A percentile compares a stretch with the other conserved stretches of the same genome.
Evolutionary conservation across 37 sponge, comb jelly and placozoan genomes (phyloP).

Genomic region (Haliclona indistincta): DNA sequence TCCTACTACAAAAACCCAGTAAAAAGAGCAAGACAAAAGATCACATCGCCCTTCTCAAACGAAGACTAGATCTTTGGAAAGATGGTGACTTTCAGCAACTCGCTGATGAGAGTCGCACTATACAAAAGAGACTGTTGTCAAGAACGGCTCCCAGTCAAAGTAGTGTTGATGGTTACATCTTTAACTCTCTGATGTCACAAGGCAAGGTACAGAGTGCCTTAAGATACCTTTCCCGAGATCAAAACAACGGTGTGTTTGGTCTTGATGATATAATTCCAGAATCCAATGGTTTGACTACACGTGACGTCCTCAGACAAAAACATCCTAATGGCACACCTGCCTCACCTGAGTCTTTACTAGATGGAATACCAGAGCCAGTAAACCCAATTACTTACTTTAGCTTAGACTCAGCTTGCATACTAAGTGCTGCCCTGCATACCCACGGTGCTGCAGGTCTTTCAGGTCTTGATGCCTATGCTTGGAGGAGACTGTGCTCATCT

Average conservation of each 20-base stretch:
- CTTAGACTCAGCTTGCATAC: constrained; percentile 23
- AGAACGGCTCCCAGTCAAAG: neutral
- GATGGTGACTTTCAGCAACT: constrained; percentile 16
- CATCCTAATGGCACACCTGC: constrained; percentile 28
- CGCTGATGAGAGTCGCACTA: constrained; percentile 12
- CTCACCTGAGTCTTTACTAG: neutral
- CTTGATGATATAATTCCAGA: constrained; percentile 23
- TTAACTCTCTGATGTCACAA: constrained; percentile 13
- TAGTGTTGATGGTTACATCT: neutral
- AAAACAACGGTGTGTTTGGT: constrained; percentile 9
- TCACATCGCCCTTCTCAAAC: constrained; percentile 13
- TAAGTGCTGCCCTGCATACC: constrained; percentile 9
- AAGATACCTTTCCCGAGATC: constrained; percentile 15
- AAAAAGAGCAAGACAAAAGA: constrained; percentile 24
- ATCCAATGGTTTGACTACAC: neutral
- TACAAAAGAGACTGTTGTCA: constrained; percentile 2
- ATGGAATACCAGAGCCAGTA: neutral
- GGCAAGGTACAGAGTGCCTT: constrained; percentile 42
- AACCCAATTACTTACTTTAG: constrained; percentile 28
- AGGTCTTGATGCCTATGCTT: constrained; percentile 48
- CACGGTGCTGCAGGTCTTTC: constrained; percentile 52
- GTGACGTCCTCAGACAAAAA: constrained; percentile 36
- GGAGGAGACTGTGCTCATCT: too few relatives aligned
- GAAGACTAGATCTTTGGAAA: constrained; percentile 22
- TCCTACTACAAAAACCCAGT: constrained; percentile 24